A percentile compares a stretch with the other conserved stretches of the same genome.
Conservation (phyloP, 2,113 vertebrate genomes). For the Phasianus colchicus region DNA sequence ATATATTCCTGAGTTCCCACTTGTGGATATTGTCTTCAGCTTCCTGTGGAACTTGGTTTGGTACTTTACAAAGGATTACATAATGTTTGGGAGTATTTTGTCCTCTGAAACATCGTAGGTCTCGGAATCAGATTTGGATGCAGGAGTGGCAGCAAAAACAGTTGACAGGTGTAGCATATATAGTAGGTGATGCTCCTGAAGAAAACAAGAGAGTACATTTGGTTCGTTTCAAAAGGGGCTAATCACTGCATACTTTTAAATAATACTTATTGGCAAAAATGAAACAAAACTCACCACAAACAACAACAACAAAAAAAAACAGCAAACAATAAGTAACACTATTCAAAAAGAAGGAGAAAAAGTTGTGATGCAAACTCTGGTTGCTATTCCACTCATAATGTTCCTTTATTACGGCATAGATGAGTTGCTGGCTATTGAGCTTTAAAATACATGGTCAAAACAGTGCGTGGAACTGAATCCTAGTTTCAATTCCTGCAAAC, state of each 20-base stretch:
- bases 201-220: background rate
- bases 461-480: background rate
- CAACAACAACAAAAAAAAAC: no score
- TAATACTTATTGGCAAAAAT: background rate
- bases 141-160: background rate
- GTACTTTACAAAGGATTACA: background rate
- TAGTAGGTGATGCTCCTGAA: background rate
- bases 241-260: background rate
- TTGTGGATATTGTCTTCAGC: background rate
- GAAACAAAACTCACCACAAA: rapidly evolving
- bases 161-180: background rate
- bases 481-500: background rate
- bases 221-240: background rate
- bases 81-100: background rate
- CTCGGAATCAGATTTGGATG: background rate
- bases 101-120: background rate
- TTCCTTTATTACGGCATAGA: background rate
- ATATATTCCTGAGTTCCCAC: background rate
- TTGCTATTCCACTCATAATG: background rate
- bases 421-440: background rate
- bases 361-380: background rate
- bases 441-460: background rate
- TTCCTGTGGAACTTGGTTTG: background rate
- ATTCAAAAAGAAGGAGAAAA: background rate
- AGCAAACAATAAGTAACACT: background rate